Percentiles rank a stretch among this genome's conserved stretches.
Conservation (phyloP, 1,140 invertebrate species). For the Philotrypesis tridentata region DNA sequence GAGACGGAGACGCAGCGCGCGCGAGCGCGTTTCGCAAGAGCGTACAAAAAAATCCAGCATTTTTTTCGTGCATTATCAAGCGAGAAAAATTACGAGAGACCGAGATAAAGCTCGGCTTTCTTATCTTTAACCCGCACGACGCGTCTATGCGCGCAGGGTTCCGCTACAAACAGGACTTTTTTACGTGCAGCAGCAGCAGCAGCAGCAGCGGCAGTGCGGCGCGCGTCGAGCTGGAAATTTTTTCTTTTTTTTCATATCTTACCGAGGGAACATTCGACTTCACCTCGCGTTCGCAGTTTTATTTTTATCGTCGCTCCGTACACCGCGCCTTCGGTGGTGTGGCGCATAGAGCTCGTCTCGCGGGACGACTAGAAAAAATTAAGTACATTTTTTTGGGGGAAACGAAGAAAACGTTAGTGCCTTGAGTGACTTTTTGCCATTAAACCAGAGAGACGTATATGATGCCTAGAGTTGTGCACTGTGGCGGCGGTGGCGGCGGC, state of each 20-base stretch:
- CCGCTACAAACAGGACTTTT: slow-evolving; percentile 35
- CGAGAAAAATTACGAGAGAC: slow-evolving; percentile 27
- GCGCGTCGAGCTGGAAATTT: slow-evolving; percentile 1
- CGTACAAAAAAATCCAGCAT: slow-evolving; percentile 20
- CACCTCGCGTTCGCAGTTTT: neutral
- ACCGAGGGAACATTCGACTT: neutral
- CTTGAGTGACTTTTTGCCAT: neutral
- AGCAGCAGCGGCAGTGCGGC: neutral
- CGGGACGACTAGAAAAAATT: no score
- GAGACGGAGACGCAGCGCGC: neutral
- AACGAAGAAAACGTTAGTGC: neutral
- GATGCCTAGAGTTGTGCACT: no score
- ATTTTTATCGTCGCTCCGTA: no score
- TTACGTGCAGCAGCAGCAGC: neutral
- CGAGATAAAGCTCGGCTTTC: slow-evolving; percentile 25
- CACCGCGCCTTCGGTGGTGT: no score
- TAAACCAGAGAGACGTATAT: neutral
- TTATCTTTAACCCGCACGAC: slow-evolving; percentile 42
- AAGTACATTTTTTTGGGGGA: neutral
- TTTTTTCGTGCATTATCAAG: slow-evolving; percentile 23
- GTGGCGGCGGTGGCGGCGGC: no score
- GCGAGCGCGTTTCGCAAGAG: neutral
- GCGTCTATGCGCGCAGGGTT: slow-evolving; percentile 24
- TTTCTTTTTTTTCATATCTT: slow-evolving; percentile 10
- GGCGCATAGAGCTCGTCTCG: no score